Evolutionary conservation across 2,797 vertebrate genomes (phyloP).

Genomic region (Macropus fuliginosus): DNA sequence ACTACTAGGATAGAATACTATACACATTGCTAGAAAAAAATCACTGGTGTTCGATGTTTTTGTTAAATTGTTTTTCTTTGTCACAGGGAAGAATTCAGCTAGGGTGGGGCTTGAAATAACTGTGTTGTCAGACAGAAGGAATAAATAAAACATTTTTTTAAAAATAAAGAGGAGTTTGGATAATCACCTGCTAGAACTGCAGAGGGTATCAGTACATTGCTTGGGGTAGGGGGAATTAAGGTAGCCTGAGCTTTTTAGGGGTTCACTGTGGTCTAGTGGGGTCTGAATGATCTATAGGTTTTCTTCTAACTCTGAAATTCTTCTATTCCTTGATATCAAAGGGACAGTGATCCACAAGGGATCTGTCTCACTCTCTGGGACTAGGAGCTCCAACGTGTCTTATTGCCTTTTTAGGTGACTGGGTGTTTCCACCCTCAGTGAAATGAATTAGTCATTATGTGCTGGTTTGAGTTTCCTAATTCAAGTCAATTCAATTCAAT

Average conservation of each 20-base stretch:
- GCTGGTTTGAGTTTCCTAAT: neutral
- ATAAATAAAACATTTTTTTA: neutral
- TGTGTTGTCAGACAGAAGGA: neutral
- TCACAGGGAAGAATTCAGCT: neutral
- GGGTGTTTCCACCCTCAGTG: neutral
- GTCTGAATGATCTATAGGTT: neutral
- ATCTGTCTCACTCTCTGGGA: neutral
- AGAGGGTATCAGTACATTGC: neutral
- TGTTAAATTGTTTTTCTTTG: neutral
- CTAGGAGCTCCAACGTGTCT: neutral
- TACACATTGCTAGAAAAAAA: neutral
- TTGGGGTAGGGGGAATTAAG: neutral
- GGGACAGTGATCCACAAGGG: neutral
- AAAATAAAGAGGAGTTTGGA: neutral
- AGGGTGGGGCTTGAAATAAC: neutral
- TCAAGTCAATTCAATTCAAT: neutral
- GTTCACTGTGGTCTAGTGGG: neutral
- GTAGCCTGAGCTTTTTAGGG: neutral
- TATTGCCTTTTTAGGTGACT: neutral
- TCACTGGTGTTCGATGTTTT: neutral
- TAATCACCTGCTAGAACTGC: neutral
- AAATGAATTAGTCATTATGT: neutral
- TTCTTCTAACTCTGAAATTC: neutral
- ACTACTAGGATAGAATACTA: neutral
- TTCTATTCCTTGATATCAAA: neutral